Conservation (phyloP, 2,113 vertebrate genomes). For the Octodon degus region DNA sequence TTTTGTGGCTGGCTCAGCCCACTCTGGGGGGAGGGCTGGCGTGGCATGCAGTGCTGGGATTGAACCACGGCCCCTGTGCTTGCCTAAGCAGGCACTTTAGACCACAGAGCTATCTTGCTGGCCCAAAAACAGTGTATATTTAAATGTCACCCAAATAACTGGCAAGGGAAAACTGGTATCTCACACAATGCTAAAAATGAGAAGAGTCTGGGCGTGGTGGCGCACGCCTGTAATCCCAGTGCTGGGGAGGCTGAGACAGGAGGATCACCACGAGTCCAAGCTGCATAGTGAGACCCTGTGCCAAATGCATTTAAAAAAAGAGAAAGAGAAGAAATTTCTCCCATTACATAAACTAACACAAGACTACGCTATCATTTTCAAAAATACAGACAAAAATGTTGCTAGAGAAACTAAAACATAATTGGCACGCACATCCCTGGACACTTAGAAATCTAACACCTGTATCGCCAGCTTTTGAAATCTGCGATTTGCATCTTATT, state of each 20-base stretch:
- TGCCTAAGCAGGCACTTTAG: too few relatives aligned
- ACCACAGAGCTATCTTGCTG: too few relatives aligned
- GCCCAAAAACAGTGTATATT: not conserved
- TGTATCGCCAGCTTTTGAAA: not conserved
- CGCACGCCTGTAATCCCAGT: too few relatives aligned
- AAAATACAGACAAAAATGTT: not conserved
- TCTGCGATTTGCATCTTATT: slow-evolving; percentile 49
- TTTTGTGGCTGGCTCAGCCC: too few relatives aligned
- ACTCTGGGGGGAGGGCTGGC: too few relatives aligned
- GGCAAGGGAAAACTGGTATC: not conserved
- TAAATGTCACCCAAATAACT: not conserved
- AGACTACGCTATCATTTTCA: not conserved
- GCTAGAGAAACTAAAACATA: slow-evolving; percentile 40
- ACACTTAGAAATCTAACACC: slow-evolving; percentile 44
- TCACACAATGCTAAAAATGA: not conserved
- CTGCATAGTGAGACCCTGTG: too few relatives aligned
- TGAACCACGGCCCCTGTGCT: too few relatives aligned
- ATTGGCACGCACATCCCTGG: slow-evolving; percentile 60
- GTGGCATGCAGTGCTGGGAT: too few relatives aligned
- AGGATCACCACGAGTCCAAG: too few relatives aligned
- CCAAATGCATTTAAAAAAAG: too few relatives aligned
- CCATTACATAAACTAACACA: not conserved
- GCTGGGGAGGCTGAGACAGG: too few relatives aligned
- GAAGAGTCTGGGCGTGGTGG: not conserved
- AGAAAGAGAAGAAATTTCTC: not conserved